Conservation (phyloP, 2,113 vertebrate species). For the Halichoerus grypus region DNA sequence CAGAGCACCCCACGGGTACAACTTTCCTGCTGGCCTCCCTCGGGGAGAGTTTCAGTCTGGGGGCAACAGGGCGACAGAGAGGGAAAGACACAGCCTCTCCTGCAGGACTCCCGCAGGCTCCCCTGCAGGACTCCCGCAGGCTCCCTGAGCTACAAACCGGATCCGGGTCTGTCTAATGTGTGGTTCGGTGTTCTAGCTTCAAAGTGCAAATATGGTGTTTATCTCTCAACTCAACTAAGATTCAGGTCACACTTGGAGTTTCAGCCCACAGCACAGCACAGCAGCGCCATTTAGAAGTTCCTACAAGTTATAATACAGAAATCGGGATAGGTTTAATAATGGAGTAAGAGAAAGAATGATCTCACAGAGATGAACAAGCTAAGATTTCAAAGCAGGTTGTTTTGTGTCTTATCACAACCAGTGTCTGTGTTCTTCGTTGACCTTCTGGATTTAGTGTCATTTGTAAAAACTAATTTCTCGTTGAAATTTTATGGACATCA, state of each 20-base stretch:
- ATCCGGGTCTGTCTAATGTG: not conserved
- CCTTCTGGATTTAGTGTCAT: not conserved
- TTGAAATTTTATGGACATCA: constrained; percentile 37
- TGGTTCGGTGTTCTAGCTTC: not conserved
- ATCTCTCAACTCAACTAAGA: not conserved
- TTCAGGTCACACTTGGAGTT: not conserved
- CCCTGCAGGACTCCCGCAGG: not conserved
- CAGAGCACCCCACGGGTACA: accelerated
- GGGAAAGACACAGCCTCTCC: not conserved
- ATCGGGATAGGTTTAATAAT: not conserved
- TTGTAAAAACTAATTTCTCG: not conserved
- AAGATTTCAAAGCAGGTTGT: constrained; percentile 41
- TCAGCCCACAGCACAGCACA: not conserved
- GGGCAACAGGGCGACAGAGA: not conserved
- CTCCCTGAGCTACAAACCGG: not conserved
- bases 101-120: not conserved
- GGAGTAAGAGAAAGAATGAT: not conserved
- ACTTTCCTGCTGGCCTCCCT: not conserved
- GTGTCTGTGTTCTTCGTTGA: not conserved
- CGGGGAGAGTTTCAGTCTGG: not conserved
- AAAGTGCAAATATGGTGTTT: not conserved
- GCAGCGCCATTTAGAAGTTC: not conserved
- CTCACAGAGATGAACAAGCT: constrained; percentile 13
- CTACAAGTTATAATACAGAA: not conserved
- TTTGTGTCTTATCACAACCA: not conserved